Conservation (phyloP, 2,113 vertebrate genomes). For the Zosterops borbonicus region DNA sequence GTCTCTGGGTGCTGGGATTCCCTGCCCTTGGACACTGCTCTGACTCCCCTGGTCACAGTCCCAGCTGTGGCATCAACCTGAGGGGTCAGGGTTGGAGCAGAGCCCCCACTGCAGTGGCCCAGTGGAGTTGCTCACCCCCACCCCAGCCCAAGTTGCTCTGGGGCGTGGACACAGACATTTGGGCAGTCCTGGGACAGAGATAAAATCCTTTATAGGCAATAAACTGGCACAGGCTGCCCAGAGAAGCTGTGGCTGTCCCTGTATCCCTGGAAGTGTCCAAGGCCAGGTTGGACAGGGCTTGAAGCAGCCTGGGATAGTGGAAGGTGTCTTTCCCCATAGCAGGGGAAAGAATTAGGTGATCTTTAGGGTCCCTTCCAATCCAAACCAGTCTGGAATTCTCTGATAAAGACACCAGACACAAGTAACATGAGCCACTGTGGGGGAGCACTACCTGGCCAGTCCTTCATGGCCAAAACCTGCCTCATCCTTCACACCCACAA, state of each 20-base stretch:
- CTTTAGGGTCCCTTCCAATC: neutral
- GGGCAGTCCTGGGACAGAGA: neutral
- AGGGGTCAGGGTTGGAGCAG: accelerated
- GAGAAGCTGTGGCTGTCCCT: neutral
- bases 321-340: neutral
- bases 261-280: neutral
- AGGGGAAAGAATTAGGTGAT: neutral
- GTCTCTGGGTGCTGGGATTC: accelerated
- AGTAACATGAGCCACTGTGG: accelerated
- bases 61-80: neutral
- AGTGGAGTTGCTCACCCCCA: too few species aligned
- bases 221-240: neutral
- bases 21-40: neutral
- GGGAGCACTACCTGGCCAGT: neutral
- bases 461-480: accelerated
- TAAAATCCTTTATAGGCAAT: neutral
- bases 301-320: neutral
- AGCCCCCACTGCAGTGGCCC: too few species aligned
- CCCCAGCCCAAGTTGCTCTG: neutral
- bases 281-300: accelerated
- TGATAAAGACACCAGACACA: neutral
- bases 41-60: accelerated
- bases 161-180: neutral
- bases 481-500: neutral
- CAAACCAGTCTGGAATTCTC: neutral